A percentile compares a stretch with the other conserved stretches of the same genome.
Conservation (phyloP, 30 jellyfish, hydroid and myxozoan species). For the Sanderia malayensis region DNA sequence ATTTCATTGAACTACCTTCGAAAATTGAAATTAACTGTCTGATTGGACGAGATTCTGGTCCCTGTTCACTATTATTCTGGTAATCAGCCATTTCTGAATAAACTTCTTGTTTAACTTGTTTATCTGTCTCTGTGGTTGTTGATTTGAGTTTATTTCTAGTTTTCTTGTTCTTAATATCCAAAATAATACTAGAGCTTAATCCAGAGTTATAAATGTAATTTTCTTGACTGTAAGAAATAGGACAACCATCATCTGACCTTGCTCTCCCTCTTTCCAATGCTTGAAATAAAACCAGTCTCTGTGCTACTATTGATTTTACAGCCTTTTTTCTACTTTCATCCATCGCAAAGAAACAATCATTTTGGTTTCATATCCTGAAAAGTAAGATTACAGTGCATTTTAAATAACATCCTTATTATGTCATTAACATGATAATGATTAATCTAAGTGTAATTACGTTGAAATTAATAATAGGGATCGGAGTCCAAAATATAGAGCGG, state of each 20-base stretch:
- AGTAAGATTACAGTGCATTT: too few species aligned
- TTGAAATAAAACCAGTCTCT: slow-evolving; percentile 58
- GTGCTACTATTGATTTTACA: slow-evolving; percentile 66
- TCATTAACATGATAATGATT: too few species aligned
- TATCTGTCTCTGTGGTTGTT: too few species aligned
- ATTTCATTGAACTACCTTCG: slow-evolving; percentile 26
- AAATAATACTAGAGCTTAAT: slow-evolving; percentile 5
- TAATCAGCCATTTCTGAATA: too few species aligned
- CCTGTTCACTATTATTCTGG: too few species aligned
- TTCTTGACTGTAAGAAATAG: slow-evolving; percentile 23
- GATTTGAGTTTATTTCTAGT: slow-evolving; percentile 10
- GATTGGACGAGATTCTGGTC: too few species aligned
- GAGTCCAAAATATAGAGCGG: too few species aligned
- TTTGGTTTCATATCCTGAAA: neutral
- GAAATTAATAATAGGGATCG: too few species aligned
- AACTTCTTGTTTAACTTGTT: too few species aligned
- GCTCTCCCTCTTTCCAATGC: slow-evolving; percentile 86
- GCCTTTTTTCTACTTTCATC: slow-evolving; percentile 19
- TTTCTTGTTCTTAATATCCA: slow-evolving; percentile 27
- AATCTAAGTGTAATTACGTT: too few species aligned
- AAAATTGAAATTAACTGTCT: slow-evolving; percentile 27
- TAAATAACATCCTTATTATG: too few species aligned
- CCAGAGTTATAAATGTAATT: slow-evolving; percentile 40
- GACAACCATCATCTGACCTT: slow-evolving; percentile 88
- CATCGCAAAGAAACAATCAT: slow-evolving; percentile 24